Evolutionary conservation across 2,888 invertebrate genomes (phyloP), one percentile per base, ranked within the genome.

Genomic region (Chrysomela aeneicollis): DNA sequence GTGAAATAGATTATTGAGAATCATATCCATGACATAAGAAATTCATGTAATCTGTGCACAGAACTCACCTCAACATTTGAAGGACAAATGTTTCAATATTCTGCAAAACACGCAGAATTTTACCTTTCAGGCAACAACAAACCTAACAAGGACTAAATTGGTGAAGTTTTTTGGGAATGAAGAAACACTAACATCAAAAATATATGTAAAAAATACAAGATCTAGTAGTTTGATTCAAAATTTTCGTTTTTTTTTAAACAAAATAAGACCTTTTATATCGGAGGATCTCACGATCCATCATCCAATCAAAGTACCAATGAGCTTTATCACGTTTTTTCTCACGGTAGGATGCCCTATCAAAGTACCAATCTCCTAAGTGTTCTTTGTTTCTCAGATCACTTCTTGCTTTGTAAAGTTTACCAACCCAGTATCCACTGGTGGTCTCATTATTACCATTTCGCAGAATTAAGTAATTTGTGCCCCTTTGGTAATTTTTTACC

Each of bases 241-340:
- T 35, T 5, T 35, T 35, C 6, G 10, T 15, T 42, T 1, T 42
- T 15, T 42, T 15, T 42, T 12, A 42, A n/a, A 42, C n/a, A 15
- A n/a, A 15, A 63, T 42, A 19, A 65, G 42, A 53, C 12, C 57
- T 26, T 17, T 47, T 62, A 18, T 57, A 50, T 50, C 61, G 4
- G 12, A 62, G 37, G 4, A 62, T 5, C 26, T 77, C 77, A 54
- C 80, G 73, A 50, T 74, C 73, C 54, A 74, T 71, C 80, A 80
- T 80, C 75, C 77, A 78, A 46, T 77, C 75, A 68, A 79, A 80
- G 68, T 80, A 79, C 80, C 79, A 80, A 60, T 73, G 72, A 12
- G 77, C 78, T 58, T 77, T 79, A 59, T 78, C 73, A 21, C 77
- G 64, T 64, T 76, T 79, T 26, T 67, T 74, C 52, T 70, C 73